Conservation (phyloP, 2,797 vertebrate genomes). For the Paramormyrops hopkinsi region DNA sequence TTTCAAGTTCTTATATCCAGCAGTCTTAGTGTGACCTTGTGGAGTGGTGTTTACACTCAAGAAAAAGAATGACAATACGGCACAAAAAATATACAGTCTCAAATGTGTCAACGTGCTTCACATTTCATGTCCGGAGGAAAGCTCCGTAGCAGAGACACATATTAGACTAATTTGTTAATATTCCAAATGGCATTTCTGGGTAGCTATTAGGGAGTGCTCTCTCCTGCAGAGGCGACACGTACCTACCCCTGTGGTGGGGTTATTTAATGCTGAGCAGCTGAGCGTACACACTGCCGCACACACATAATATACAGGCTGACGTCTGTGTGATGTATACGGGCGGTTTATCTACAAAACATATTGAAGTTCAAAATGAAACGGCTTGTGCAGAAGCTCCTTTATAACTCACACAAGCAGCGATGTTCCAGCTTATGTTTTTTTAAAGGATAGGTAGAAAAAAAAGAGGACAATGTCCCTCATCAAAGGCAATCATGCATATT, state of each 20-base stretch:
- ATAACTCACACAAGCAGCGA: background rate
- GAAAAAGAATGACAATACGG: background rate
- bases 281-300: background rate
- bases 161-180: background rate
- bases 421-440: background rate
- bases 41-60: background rate
- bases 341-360: constrained; percentile 1
- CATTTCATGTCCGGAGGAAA: background rate
- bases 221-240: background rate
- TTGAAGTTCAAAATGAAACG: background rate
- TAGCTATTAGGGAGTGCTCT: background rate
- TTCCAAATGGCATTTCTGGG: constrained; percentile 1
- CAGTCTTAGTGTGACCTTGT: background rate
- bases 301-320: background rate
- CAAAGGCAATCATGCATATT: background rate
- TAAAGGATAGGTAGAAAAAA: background rate
- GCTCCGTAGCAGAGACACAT: background rate
- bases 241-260: background rate
- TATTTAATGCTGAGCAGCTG: background rate
- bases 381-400: background rate
- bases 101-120: background rate
- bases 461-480: background rate
- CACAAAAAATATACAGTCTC: background rate
- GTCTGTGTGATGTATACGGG: background rate
- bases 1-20: background rate